A percentile compares a stretch with the other conserved stretches of the same genome.
Conservation (phyloP, 1,140 invertebrate species). For the Zophobas morio region DNA sequence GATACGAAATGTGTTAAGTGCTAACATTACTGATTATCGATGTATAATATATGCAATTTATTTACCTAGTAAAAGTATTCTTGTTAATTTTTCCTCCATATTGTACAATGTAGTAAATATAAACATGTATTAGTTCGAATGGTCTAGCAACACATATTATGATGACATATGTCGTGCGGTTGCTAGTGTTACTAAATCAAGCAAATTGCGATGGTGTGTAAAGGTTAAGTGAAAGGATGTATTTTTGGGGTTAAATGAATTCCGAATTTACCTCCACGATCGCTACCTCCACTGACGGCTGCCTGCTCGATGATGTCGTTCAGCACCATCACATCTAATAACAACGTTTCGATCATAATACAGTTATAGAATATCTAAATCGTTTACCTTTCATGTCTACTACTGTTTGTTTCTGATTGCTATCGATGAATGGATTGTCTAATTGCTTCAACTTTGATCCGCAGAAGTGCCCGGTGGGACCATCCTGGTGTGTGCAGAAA, state of each 20-base stretch:
- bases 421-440: slow-evolving; percentile 94
- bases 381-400: slow-evolving; percentile 91
- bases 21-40: slow-evolving; percentile 52
- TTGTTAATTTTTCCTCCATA: slow-evolving; percentile 60
- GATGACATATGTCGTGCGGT: slow-evolving; percentile 51
- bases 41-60: slow-evolving; percentile 45
- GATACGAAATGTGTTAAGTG: slow-evolving; percentile 57
- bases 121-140: slow-evolving; percentile 60
- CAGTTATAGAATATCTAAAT: slow-evolving; percentile 4
- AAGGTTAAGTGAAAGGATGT: slow-evolving; percentile 28
- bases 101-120: slow-evolving; percentile 59
- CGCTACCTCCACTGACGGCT: slow-evolving; percentile 87
- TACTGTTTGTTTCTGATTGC: slow-evolving; percentile 87
- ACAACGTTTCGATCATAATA: slow-evolving; percentile 55
- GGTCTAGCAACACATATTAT: slow-evolving; percentile 55
- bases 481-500: slow-evolving; percentile 59
- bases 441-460: slow-evolving; percentile 86
- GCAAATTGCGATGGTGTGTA: slow-evolving; percentile 59
- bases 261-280: slow-evolving; percentile 85
- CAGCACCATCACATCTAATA: slow-evolving; percentile 95
- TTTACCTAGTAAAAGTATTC: slow-evolving; percentile 61
- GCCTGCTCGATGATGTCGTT: slow-evolving; percentile 98
- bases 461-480: slow-evolving; percentile 63
- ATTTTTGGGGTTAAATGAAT: slow-evolving; percentile 43
- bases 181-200: slow-evolving; percentile 56